Evolutionary conservation across 2,113 vertebrate genomes (phyloP), one percentile per base, ranked within the genome.

Genomic region (Sylvietta virens): DNA sequence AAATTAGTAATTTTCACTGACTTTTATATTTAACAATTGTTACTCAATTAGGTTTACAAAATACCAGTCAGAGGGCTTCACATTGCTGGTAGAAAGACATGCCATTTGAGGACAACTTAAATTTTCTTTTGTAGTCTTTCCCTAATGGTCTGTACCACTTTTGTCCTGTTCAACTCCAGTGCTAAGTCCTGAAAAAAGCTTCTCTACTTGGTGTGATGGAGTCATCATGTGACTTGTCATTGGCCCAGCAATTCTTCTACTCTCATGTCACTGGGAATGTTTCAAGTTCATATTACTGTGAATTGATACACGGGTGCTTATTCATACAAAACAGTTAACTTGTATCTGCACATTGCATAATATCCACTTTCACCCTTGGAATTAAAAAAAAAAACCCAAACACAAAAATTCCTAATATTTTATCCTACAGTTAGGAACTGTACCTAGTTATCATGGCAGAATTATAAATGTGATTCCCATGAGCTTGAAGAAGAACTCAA

Each of bases 201-300:
- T 61, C 35, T 86, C 6, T n/a, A 3, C 44, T 37, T 64, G 16
- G 19, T 27, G 23, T 35, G 33, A 9, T 17, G 35, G 11, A 72
- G 21, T 50, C 8, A 66, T 27, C 8, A 27, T 13, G 12, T 54
- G 30, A 35, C 45, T 57, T 61, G 18, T 48, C 28, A 19, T 6
- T 31, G 35, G 3, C 23, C 28, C 16, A 87, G 7, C 7, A 66
- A 30, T 64, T 74, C 10, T 90, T 79, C 15, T 67, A 9, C 11
- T 60, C 71, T 37, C 18, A 33, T 0, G 0, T 64, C 22, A 8
- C 31, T 44, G 40, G 11, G 30, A 65, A 62, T 0, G 0, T 64
- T 67, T 77, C 58, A 44, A 2, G 7, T 64, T 44, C 17, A 10
- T 53, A 8, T 48, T 47, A 9, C 9, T 28, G 7, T 23, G 4